phyloP scores from a whole-genome alignment of 2,113 vertebrate genomes.

The Colius striatus region DNA sequence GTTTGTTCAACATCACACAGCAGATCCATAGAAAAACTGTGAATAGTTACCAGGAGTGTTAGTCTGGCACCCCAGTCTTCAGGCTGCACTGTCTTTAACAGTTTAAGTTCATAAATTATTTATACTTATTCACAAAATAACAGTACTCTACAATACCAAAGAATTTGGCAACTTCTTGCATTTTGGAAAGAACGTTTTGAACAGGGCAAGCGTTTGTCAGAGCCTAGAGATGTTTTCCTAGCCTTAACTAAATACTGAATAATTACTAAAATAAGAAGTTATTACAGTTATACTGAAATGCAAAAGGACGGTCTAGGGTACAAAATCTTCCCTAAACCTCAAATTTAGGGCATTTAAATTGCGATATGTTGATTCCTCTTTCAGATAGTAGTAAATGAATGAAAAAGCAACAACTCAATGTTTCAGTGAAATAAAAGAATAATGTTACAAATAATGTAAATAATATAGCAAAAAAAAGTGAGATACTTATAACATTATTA shows the following conservation, averaged over 20 bases:
- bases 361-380: background rate
- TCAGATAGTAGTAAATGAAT: background rate
- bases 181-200: background rate
- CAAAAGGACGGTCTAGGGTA: background rate
- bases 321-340: background rate
- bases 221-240: background rate
- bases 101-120: slow-evolving; percentile 5
- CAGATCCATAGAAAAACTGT: background rate
- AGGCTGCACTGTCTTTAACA: background rate
- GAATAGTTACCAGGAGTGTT: background rate
- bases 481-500: background rate
- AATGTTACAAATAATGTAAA: background rate
- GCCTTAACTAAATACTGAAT: background rate
- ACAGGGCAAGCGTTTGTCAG: background rate
- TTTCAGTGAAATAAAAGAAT: background rate
- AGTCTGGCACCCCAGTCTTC: background rate
- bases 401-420: background rate
- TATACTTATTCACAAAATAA: background rate
- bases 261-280: background rate
- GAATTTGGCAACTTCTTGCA: background rate
- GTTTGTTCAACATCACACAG: background rate
- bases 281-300: background rate
- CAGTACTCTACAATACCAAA: background rate
- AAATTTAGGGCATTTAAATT: background rate
- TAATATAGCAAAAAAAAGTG: background rate